Evolutionary conservation across 2,797 vertebrate species (phyloP).

Genomic region (Pangasius krempfi): DNA sequence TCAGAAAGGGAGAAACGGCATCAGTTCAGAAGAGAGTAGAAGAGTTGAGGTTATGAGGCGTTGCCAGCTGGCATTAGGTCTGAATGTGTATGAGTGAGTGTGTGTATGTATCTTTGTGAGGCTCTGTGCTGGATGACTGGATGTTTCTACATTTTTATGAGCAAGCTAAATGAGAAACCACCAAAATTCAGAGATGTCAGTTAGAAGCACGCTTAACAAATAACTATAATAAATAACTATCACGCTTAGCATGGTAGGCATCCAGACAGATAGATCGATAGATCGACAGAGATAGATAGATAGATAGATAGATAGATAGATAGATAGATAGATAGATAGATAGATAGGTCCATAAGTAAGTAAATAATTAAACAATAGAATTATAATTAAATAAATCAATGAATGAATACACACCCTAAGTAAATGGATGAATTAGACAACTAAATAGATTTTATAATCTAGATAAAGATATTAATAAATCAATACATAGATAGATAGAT

Average conservation of each 20-base stretch:
- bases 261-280: not conserved
- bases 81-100: slow-evolving; percentile 14
- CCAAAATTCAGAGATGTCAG: not conserved
- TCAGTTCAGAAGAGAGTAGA: slow-evolving; percentile 7
- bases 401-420: too few relatives aligned
- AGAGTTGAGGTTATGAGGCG: slow-evolving; percentile 23
- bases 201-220: not conserved
- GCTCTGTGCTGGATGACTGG: not conserved
- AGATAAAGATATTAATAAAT: too few relatives aligned
- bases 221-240: not conserved
- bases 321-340: not conserved
- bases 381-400: too few relatives aligned
- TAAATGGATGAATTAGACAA: too few relatives aligned
- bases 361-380: too few relatives aligned
- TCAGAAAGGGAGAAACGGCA: not conserved
- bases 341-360: too few relatives aligned
- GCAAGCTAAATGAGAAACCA: not conserved
- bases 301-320: not conserved
- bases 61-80: not conserved
- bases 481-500: slow-evolving; percentile 40
- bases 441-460: not conserved
- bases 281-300: not conserved
- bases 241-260: not conserved
- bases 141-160: not conserved
- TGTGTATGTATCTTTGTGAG: not conserved